phyloP scores from a whole-genome alignment of 2,113 vertebrate species.

The Mola mola region DNA sequence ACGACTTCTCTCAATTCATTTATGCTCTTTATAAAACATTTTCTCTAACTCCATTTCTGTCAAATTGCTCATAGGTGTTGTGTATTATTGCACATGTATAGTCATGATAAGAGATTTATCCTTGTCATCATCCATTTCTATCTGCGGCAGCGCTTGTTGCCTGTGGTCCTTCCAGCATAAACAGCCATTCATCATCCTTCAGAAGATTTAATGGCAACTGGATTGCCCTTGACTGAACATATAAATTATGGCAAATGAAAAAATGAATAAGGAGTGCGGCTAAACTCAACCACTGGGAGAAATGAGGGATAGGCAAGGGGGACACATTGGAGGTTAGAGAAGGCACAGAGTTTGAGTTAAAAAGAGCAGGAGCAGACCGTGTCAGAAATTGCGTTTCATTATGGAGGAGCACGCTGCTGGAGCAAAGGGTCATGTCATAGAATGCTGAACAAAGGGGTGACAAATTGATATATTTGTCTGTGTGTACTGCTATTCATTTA shows the following conservation, averaged over 20 bases:
- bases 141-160: slow-evolving; percentile 36
- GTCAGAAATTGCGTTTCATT: slow-evolving; percentile 43
- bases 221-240: slow-evolving; percentile 61
- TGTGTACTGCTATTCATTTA: slow-evolving; percentile 38
- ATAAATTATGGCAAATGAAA: slow-evolving; percentile 63
- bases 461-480: slow-evolving; percentile 19
- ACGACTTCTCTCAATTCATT: too few relatives aligned
- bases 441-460: slow-evolving; percentile 18
- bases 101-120: slow-evolving; percentile 1
- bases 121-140: slow-evolving; percentile 31
- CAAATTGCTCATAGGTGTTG: neutral
- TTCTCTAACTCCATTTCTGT: too few relatives aligned
- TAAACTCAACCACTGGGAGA: slow-evolving; percentile 16
- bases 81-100: neutral
- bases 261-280: slow-evolving; percentile 53
- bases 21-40: too few relatives aligned
- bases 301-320: slow-evolving; percentile 7
- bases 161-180: slow-evolving; percentile 43
- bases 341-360: slow-evolving; percentile 18
- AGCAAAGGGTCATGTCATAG: slow-evolving; percentile 2
- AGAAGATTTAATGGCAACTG: slow-evolving; percentile 65
- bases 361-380: slow-evolving; percentile 15
- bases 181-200: slow-evolving; percentile 64
- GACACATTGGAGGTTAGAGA: slow-evolving; percentile 9
- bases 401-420: slow-evolving; percentile 11